Evolutionary conservation across 2,888 invertebrate genomes (phyloP).

Genomic region (Phoenoteleia sp.): DNA sequence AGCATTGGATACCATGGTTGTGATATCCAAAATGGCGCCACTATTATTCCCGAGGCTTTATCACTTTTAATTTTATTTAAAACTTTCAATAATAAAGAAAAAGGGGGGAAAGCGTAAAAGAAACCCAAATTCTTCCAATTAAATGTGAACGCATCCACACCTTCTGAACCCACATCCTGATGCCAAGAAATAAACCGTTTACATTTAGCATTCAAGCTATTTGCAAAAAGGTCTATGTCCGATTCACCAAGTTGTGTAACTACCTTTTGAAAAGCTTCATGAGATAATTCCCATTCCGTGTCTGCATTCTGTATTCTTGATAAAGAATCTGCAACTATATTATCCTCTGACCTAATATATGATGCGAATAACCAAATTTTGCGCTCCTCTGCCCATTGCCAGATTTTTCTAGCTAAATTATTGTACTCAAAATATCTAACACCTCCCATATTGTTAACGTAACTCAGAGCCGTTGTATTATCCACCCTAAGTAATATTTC

Average conservation of each 20-base stretch:
- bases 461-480: slow-evolving; percentile 55
- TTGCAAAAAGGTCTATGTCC: slow-evolving; percentile 70
- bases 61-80: background rate
- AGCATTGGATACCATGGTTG: slow-evolving; percentile 59
- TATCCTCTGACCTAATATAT: too few relatives aligned
- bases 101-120: slow-evolving; percentile 22
- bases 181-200: slow-evolving; percentile 62
- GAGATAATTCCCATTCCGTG: too few relatives aligned
- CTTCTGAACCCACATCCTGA: background rate
- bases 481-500: slow-evolving; percentile 45
- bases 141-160: slow-evolving; percentile 10
- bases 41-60: background rate
- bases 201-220: slow-evolving; percentile 66
- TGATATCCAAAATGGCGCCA: slow-evolving; percentile 1
- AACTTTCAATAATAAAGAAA: slow-evolving; percentile 10
- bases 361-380: too few relatives aligned
- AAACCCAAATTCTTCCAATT: background rate
- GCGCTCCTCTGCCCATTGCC: too few relatives aligned
- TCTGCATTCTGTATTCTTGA: too few relatives aligned
- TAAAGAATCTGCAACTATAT: too few relatives aligned
- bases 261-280: too few relatives aligned
- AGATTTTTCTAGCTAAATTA: background rate
- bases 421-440: slow-evolving; percentile 3
- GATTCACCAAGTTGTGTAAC: too few relatives aligned
- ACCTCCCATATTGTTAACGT: slow-evolving; percentile 58